phyloP scores from a whole-genome alignment of 1,140 invertebrate species.

The Thaumatotibia leucotreta region DNA sequence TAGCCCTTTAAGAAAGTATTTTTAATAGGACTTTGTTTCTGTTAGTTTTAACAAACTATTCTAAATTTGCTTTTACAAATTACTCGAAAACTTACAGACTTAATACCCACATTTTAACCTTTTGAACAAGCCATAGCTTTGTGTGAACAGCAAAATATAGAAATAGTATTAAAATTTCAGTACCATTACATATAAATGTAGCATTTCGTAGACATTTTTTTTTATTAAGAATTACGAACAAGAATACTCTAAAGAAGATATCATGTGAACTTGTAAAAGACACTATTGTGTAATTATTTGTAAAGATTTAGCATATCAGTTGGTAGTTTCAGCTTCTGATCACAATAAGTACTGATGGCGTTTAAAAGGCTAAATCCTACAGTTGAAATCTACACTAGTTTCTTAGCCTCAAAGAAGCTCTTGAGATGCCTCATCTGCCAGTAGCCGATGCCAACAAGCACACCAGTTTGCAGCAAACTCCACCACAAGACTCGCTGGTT shows the following conservation, averaged over 20 bases:
- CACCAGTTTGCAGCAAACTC: constrained; percentile 94
- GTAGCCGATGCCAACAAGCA: constrained; percentile 94
- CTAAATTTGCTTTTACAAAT: neutral
- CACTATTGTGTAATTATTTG: no score
- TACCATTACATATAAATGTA: no score
- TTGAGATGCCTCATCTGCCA: constrained; percentile 99
- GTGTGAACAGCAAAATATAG: neutral
- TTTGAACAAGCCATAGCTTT: neutral
- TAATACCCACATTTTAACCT: neutral
- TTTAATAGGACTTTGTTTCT: neutral
- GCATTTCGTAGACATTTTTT: no score
- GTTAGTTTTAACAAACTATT: neutral
- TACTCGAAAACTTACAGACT: neutral
- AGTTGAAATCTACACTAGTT: constrained; percentile 89
- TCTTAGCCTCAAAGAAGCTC: constrained; percentile 99
- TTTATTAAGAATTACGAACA: no score
- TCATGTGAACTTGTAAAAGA: no score
- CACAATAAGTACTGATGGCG: neutral
- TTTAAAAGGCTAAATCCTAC: neutral
- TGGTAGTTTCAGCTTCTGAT: no score
- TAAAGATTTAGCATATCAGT: neutral
- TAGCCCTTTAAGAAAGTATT: no score
- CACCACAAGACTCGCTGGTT: constrained; percentile 98
- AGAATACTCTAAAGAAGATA: no score
- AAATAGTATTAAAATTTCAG: no score